Evolutionary conservation across 2,797 vertebrate species (phyloP), one percentile per base, ranked within the genome.

Genomic region (Gallirallus australis): DNA sequence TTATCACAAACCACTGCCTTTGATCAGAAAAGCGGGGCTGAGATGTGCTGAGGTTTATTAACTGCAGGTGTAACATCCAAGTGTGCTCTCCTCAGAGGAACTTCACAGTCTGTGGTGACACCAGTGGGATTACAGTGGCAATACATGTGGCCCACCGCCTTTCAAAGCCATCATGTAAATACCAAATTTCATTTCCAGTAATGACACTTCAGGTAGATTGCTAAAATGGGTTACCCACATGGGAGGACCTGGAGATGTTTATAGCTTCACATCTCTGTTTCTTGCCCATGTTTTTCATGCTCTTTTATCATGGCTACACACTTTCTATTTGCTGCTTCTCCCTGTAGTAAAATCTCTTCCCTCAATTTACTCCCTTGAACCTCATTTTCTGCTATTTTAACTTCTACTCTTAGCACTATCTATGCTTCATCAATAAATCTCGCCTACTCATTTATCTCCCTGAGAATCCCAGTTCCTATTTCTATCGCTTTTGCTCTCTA

Each of bases 381-480:
- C 92, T 97, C 95, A 96, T 98, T 98, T 98, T 98, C 96, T 98
- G 96, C 97, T 95, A 37, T 96, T 98, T 98, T 97, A 97, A 93
- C 96, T 98, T 97, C 85, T 94, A 91, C 93, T 96, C 89, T 98
- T 97, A 97, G 81, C 89, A 86, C 96, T 96, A 94, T 90, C 94
- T 96, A 96, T 97, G 97, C 96, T 96, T 97, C 97, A 97, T 98
- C 98, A 97, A 96, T 97, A 97, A 97, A 97, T 98, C 93, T 97
- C 82, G 97, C 86, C 89, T 92, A 79, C 86, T 95, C 96, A 97
- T 97, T 97, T 97, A 97, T 98, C 97, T 97, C 93, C 82, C 83
- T 86, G 90, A 92, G 85, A 94, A 93, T 97, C 92, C 96, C 91
- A 28, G 28, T 95, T 95, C 95, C 93, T 84, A 81, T 91, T 97